Evolutionary conservation across 2,888 invertebrate genomes (phyloP), one percentile per base, ranked within the genome.

Genomic region (Epirrhoe alternata): DNA sequence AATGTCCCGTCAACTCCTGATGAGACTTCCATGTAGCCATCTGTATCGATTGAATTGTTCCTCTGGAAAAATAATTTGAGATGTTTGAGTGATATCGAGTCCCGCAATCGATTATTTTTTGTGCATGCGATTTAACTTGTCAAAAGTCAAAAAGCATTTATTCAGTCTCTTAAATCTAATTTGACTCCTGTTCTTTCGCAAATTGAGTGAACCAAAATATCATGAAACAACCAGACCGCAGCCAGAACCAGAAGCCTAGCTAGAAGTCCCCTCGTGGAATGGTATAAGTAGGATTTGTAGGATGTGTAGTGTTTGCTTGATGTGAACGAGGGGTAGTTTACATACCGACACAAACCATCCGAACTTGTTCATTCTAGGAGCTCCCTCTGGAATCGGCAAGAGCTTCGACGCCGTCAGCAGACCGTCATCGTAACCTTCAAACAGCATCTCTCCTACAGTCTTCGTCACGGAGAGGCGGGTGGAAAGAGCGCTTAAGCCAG

Each of bases 401-500:
- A 90, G 92, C 68, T 93, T 93, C 0, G 96, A 96, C 67, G 96
- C 84, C 42, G 95, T 94, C 63, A 98, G 93, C 56, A 97, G 83
- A 0, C 94, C 87, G 83, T 98, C 97, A 0, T 94, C 92, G 81
- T 97, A 98, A 0, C 98, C 98, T 0, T 96, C 96, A 79, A 98
- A 97, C 0, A 98, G 90, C 16, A 97, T 86, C 78, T 97, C 95
- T 6, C 95, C 94, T 0, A 95, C 96, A 0, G 94, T 92, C 81
- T 95, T 96, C 0, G 94, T 94, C 0, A 96, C 92, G 4, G 94
- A 86, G 24, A 96, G 30, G 33, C 30, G 35, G 33, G 10, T 30
- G 7, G 12, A 6, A 14, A 30, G 30, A 16, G 30, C 6, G 8
- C 16, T n/a, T 4, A 51, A 24, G 6, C 6, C 47, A 2, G 2